A percentile compares a stretch with the other conserved stretches of the same genome.
Evolutionary conservation across 2,888 invertebrate species (phyloP).

Genomic region (Anthrax anthrax): DNA sequence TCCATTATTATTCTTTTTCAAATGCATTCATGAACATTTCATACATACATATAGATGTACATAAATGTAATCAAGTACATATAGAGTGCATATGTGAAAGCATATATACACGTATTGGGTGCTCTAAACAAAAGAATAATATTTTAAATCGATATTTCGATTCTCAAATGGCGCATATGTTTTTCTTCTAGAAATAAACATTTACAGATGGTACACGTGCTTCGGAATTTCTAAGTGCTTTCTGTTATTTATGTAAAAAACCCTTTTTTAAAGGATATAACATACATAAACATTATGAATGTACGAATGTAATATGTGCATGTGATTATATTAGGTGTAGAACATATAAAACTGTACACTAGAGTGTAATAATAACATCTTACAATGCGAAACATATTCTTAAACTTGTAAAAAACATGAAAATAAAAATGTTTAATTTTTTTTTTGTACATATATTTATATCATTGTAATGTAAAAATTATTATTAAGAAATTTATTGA

Average conservation of each 20-base stretch:
- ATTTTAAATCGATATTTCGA: neutral
- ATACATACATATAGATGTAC: neutral
- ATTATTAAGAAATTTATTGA: too few species aligned
- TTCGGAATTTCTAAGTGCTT: slow-evolving; percentile 11
- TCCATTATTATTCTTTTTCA: neutral
- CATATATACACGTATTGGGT: neutral
- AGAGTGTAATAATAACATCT: slow-evolving; percentile 12
- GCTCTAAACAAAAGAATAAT: slow-evolving; percentile 4
- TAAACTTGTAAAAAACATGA: neutral
- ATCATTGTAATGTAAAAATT: too few species aligned
- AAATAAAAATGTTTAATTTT: too few species aligned
- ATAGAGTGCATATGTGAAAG: too few species aligned
- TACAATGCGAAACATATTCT: neutral
- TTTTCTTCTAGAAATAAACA: slow-evolving; percentile 10
- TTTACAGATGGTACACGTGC: slow-evolving; percentile 12
- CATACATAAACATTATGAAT: slow-evolving; percentile 3
- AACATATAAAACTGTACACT: slow-evolving; percentile 11
- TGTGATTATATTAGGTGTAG: slow-evolving; percentile 12
- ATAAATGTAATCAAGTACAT: neutral
- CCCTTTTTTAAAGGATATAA: slow-evolving; percentile 1
- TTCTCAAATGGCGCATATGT: slow-evolving; percentile 15
- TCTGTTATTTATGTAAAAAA: slow-evolving; percentile 14
- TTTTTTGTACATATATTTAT: too few species aligned
- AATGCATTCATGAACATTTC: neutral
- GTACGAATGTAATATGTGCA: too few species aligned